Conservation (phyloP, 2,113 vertebrate species). For the Chloropsis cyanopogon region DNA sequence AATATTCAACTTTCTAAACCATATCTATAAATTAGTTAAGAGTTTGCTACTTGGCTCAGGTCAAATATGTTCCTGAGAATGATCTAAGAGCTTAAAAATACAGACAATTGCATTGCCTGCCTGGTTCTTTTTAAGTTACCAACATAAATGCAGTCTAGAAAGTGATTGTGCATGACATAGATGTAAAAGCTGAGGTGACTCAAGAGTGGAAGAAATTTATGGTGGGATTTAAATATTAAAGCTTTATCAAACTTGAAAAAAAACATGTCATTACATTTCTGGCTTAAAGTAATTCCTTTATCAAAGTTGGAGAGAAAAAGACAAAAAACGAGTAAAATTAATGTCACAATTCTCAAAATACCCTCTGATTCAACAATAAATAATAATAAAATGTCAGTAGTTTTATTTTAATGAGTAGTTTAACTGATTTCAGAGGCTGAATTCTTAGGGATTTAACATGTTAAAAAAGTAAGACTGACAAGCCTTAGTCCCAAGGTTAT, state of each 20-base stretch:
- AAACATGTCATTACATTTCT: background rate
- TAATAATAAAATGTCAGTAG: background rate
- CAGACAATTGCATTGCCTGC: background rate
- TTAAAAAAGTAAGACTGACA: background rate
- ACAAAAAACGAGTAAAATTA: background rate
- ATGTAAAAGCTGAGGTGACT: background rate
- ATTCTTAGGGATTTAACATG: background rate
- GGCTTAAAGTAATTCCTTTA: background rate
- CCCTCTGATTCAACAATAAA: background rate
- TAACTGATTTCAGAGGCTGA: background rate
- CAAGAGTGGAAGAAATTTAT: background rate
- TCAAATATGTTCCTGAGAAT: background rate
- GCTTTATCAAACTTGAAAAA: background rate
- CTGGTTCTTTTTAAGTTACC: background rate
- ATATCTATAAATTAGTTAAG: background rate
- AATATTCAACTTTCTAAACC: background rate
- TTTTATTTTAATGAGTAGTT: background rate
- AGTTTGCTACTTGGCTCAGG: background rate
- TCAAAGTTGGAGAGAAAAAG: background rate
- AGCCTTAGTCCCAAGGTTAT: background rate
- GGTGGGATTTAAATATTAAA: background rate
- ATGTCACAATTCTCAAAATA: background rate
- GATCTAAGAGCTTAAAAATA: background rate
- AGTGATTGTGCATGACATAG: background rate
- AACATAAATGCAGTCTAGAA: background rate